A percentile compares a stretch with the other conserved stretches of the same genome.
These are phyloP conservation scores for Gobius niger DNA, from an alignment of 2,113 vertebrate genomes.

Conservation along the genomic window DNA sequence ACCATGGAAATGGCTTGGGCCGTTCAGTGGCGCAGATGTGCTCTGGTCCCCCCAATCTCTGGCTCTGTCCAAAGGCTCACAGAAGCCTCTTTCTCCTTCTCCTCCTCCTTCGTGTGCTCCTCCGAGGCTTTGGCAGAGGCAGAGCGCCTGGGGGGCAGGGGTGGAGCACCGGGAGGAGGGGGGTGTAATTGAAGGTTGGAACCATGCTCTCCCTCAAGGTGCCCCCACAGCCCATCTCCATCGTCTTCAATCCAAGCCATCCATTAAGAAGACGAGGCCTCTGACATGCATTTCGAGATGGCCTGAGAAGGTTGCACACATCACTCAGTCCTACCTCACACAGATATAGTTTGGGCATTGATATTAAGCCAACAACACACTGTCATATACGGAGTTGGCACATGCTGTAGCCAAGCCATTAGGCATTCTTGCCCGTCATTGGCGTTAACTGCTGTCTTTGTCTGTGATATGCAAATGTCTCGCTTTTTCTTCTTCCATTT, in stretches of 20 bases:
- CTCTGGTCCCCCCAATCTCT: conserved; percentile 76
- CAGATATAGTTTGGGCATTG: conserved; percentile 65
- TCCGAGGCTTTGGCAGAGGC: conserved; percentile 84
- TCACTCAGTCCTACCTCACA: conserved; percentile 53
- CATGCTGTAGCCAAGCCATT: conserved; percentile 66
- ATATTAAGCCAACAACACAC: conserved; percentile 64
- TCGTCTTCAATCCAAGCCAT: conserved; percentile 73
- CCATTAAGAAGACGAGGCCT: conserved; percentile 88
- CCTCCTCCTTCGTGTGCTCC: conserved; percentile 75
- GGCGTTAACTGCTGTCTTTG: conserved; percentile 78
- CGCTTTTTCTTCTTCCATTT: conserved; percentile 66
- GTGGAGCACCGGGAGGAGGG: conserved; percentile 67
- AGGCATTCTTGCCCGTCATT: conserved; percentile 72
- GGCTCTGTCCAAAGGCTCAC: conserved; percentile 68
- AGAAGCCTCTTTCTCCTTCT: conserved; percentile 61
- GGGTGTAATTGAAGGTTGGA: conserved; percentile 82
- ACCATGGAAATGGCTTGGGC: conserved; percentile 97
- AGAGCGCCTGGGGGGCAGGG: conserved; percentile 77
- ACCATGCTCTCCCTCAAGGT: conserved; percentile 89
- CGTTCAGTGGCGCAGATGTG: conserved; percentile 96
- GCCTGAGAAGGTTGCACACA: conserved; percentile 36
- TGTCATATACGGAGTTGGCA: conserved; percentile 70
- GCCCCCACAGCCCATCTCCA: conserved; percentile 85
- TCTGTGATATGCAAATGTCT: conserved; percentile 79
- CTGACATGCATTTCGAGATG: conserved; percentile 55